Percentiles rank a stretch among this genome's conserved stretches.
Evolutionary conservation across 64 coral and sea anemone species (phyloP).

Genomic region (Platygyra sinensis): DNA sequence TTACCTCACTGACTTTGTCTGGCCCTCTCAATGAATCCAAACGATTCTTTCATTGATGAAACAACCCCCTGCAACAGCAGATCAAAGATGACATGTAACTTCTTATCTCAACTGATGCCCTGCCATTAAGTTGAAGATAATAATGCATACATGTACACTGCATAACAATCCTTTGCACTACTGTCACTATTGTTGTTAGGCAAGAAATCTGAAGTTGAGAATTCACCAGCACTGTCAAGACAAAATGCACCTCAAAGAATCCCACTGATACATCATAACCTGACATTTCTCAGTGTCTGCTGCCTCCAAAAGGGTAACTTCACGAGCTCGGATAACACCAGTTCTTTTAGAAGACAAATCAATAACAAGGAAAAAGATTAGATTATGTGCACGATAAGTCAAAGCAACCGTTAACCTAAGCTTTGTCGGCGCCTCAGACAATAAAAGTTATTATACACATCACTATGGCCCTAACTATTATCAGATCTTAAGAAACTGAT

Average conservation of each 20-base stretch:
- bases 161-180: too few species aligned
- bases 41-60: constrained; percentile 97
- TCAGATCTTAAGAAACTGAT: too few species aligned
- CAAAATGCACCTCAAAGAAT: background rate
- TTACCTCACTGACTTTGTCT: constrained; percentile 98
- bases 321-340: constrained; percentile 75
- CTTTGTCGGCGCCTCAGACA: too few species aligned
- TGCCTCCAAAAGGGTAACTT: constrained; percentile 81
- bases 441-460: too few species aligned
- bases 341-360: constrained; percentile 59
- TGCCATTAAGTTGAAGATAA: too few species aligned
- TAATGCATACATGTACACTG: too few species aligned
- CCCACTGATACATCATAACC: constrained; percentile 25
- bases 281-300: constrained; percentile 76
- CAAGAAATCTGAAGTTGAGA: too few species aligned
- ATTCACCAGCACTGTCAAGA: background rate
- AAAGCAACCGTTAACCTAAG: too few species aligned
- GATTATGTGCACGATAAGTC: too few species aligned
- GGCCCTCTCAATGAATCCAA: constrained; percentile 99
- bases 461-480: too few species aligned
- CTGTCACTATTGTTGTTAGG: background rate
- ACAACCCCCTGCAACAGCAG: constrained; percentile 79
- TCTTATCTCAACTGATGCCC: background rate
- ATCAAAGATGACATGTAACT: background rate
- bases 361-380: background rate